phyloP scores from a whole-genome alignment of 2,797 vertebrate genomes.

The Loriculus beryllinus region DNA sequence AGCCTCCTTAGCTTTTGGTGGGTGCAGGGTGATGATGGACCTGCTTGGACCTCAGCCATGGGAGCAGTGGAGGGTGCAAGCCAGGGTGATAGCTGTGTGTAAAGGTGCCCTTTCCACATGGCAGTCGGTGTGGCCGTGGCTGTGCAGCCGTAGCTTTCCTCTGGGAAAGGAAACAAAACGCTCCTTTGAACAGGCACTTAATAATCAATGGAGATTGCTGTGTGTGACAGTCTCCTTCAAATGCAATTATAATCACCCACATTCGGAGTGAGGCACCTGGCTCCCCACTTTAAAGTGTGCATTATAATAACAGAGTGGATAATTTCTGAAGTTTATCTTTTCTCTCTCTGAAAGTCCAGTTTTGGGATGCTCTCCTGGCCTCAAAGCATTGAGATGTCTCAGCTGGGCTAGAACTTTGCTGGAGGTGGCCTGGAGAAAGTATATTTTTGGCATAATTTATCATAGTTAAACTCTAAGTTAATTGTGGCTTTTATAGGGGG shows the following conservation, averaged over 20 bases:
- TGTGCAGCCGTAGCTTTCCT: background rate
- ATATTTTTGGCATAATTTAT: background rate
- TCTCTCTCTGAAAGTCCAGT: background rate
- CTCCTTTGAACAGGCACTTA: background rate
- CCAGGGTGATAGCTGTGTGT: background rate
- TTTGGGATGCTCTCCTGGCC: background rate
- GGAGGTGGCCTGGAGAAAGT: background rate
- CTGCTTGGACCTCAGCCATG: background rate
- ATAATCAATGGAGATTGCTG: background rate
- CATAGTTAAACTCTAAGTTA: background rate
- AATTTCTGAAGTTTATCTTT: background rate
- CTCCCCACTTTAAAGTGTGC: background rate
- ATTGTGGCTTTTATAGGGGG: background rate
- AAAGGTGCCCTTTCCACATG: background rate
- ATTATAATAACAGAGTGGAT: background rate
- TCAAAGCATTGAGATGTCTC: background rate
- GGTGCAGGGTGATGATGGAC: rapidly evolving
- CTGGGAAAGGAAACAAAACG: rapidly evolving
- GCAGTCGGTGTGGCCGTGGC: background rate
- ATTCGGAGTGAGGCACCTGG: background rate
- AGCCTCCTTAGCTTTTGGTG: rapidly evolving
- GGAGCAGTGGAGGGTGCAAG: background rate
- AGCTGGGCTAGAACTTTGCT: background rate
- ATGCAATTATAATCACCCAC: background rate
- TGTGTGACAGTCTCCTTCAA: background rate